These are phyloP conservation scores for Ferrisia virgata DNA, from an alignment of 2,888 invertebrate species.

Conservation along the genomic window DNA sequence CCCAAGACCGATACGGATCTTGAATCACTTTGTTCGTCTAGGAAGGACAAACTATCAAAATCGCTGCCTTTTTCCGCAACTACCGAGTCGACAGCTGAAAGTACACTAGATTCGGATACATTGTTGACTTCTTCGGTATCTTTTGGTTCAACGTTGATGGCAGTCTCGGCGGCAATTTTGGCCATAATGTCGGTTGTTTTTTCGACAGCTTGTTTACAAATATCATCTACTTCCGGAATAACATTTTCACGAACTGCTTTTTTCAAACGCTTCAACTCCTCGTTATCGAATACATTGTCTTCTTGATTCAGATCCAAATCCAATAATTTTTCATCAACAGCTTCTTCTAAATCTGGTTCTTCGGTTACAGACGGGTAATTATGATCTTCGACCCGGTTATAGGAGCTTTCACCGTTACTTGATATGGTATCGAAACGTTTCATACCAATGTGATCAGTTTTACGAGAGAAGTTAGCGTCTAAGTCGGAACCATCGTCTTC, in stretches of 20 bases:
- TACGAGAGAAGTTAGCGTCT: conserved; percentile 11
- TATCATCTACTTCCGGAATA: conserved; percentile 49
- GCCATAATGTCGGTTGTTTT: conserved; percentile 48
- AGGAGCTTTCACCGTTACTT: conserved; percentile 44
- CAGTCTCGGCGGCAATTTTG: neutral
- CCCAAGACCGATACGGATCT: conserved; percentile 19
- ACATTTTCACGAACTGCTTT: conserved; percentile 49
- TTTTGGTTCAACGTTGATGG: neutral
- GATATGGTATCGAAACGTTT: conserved; percentile 45
- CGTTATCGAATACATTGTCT: conserved; percentile 40
- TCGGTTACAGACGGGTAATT: conserved; percentile 41
- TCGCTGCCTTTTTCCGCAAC: conserved; percentile 43
- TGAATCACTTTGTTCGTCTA: conserved; percentile 43
- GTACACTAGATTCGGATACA: conserved; percentile 39
- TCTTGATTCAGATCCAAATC: neutral
- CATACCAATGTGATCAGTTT: neutral
- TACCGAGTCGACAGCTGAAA: conserved; percentile 43
- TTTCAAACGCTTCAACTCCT: conserved; percentile 14
- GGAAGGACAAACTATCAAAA: conserved; percentile 41
- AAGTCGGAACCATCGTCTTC: conserved; percentile 39
- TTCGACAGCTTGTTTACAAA: conserved; percentile 50
- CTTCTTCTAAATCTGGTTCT: conserved; percentile 38
- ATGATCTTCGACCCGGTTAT: conserved; percentile 30
- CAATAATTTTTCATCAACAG: neutral
- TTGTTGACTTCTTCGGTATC: neutral